Base-by-base conservation (phyloP, 2,888 invertebrate species). In the Stenodema calcarata region DNA sequence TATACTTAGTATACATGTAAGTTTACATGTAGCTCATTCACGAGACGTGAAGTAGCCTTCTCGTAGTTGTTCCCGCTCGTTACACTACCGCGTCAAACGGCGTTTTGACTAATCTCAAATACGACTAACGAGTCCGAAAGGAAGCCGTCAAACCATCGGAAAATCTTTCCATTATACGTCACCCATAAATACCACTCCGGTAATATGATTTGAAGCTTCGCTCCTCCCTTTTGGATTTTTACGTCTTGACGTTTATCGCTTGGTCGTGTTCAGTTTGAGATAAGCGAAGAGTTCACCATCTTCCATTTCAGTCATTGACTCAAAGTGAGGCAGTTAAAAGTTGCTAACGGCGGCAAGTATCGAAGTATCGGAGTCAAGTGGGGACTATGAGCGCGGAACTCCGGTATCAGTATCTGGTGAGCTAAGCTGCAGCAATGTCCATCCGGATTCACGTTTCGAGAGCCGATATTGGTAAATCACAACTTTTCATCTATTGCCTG, bases 381-480 rank as follows among this genome's bases (percentile, higher is more conserved):
- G 73, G 73, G 73, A 75, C 16, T 41, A 75, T 41, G 30, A 75
- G n/a, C 35, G 30, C 73, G 18, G 73, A 75, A 75, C 35, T 35
- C 41, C 16, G 62, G 23, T 62, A 73, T 73, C 73, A 73, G 73
- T 73, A 44, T 44, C 41, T 41, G 27, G 78, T 44, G 44, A 78
- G 18, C 41, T 41, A 11, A 78, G 27, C 78, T 27, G 41, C 44
- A 27, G 62, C 28, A 27, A 84, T 84, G 84, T 84, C 84, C 30
- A 84, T 84, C 41, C 73, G 84, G 12, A 27, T 70, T 47, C 84
- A 84, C 44, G 73, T 44, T 35, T 70, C 84, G 9, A 73, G 44
- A 84, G 70, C 73, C 14, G 84, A 84, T 23, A 73, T 84, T 28
- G 84, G 84, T 84, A 75, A 84, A 27, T 9, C 16, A 42, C n/a